Evolutionary conservation across 2,888 invertebrate species (phyloP).

Genomic region (Drosophila limbata): DNA sequence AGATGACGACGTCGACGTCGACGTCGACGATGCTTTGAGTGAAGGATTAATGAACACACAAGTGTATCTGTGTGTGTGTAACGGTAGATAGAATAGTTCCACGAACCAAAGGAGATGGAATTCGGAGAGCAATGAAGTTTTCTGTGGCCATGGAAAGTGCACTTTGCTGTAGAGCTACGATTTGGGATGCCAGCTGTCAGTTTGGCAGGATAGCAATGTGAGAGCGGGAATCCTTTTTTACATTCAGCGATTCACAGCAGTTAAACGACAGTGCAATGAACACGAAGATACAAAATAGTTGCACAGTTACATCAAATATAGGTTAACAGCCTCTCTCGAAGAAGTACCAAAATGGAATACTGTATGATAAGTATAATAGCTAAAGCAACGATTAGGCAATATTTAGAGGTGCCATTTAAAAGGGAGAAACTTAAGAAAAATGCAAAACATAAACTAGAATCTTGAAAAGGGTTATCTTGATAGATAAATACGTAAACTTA

Average conservation of each 20-base stretch:
- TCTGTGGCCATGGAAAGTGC: constrained; percentile 77
- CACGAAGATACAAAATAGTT: constrained; percentile 10
- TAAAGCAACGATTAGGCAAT: neutral
- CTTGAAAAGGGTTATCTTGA: constrained; percentile 11
- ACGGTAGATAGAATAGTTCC: constrained; percentile 35
- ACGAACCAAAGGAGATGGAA: neutral
- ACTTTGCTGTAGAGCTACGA: constrained; percentile 67
- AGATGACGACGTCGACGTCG: constrained; percentile 50
- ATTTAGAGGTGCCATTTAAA: neutral
- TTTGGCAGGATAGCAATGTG: constrained; percentile 33
- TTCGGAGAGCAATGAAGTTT: constrained; percentile 17
- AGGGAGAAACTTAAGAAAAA: neutral
- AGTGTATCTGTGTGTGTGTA: constrained; percentile 21
- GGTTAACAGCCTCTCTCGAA: constrained; percentile 12
- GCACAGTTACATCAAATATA: constrained; percentile 1
- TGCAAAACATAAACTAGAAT: neutral
- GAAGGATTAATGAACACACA: constrained; percentile 66
- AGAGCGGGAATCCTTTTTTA: constrained; percentile 15
- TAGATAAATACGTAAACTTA: too few relatives aligned
- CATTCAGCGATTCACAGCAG: constrained; percentile 34
- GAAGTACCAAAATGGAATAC: neutral
- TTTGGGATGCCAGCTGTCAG: constrained; percentile 70
- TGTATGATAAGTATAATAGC: neutral
- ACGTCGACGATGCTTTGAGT: constrained; percentile 61
- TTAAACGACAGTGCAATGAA: constrained; percentile 51